phyloP scores from a whole-genome alignment of 2,797 vertebrate genomes.

The Mormyrops attenuatus region DNA sequence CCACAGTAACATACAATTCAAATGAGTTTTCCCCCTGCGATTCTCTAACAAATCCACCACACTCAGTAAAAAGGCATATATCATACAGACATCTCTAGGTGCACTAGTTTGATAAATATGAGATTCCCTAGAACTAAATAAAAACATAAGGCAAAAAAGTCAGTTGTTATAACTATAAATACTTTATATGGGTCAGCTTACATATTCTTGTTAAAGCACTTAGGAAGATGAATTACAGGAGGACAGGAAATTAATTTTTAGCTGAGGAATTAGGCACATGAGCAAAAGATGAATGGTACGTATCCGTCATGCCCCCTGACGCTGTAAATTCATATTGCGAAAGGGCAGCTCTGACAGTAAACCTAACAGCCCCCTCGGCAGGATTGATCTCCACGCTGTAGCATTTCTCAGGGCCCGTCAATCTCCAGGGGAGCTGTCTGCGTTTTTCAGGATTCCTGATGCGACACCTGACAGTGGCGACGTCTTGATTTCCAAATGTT shows the following conservation, averaged over 20 bases:
- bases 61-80: background rate
- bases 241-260: slow-evolving; percentile 37
- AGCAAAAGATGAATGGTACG: slow-evolving; percentile 45
- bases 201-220: slow-evolving; percentile 9
- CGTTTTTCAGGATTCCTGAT: slow-evolving; percentile 45
- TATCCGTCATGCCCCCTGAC: slow-evolving; percentile 32
- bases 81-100: background rate
- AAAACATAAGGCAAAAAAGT: background rate
- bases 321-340: slow-evolving; percentile 49
- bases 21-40: background rate
- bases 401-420: slow-evolving; percentile 57
- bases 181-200: background rate
- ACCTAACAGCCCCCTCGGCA: slow-evolving; percentile 46
- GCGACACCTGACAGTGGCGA: slow-evolving; percentile 51
- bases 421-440: slow-evolving; percentile 47
- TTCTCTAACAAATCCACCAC: background rate
- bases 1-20: slow-evolving; percentile 30
- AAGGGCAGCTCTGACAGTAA: slow-evolving; percentile 59
- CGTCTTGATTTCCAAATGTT: slow-evolving; percentile 54
- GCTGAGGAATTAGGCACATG: slow-evolving; percentile 34
- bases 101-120: background rate
- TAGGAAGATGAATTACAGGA: slow-evolving; percentile 20
- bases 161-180: background rate
- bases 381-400: slow-evolving; percentile 56
- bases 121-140: background rate